These are phyloP conservation scores for Monarcha castaneiventris DNA, from an alignment of 2,113 vertebrate species.

Conservation along the genomic window DNA sequence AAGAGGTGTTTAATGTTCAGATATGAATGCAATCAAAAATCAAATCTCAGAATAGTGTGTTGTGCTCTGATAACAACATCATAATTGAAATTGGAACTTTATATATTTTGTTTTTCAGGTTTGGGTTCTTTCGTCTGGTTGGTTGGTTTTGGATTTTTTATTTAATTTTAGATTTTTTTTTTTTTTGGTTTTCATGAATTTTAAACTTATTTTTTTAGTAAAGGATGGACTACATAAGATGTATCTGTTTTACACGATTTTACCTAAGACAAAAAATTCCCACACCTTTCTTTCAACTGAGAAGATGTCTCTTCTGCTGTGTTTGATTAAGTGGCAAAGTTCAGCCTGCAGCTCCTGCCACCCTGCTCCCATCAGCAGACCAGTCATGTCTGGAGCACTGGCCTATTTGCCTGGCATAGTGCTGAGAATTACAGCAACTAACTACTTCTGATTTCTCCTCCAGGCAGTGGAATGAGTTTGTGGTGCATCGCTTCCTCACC, in stretches of 20 bases:
- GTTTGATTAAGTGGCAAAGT: not conserved
- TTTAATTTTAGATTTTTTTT: not conserved
- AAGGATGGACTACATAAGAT: no score
- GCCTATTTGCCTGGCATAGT: not conserved
- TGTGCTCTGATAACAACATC: not conserved
- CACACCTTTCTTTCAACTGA: not conserved
- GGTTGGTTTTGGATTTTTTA: not conserved
- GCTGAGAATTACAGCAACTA: not conserved
- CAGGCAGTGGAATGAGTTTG: not conserved
- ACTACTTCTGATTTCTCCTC: not conserved
- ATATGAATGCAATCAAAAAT: not conserved
- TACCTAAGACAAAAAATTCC: not conserved
- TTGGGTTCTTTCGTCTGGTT: not conserved
- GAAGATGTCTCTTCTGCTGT: not conserved
- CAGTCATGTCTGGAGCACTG: not conserved
- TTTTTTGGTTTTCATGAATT: not conserved
- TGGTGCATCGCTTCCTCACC: not conserved
- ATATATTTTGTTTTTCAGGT: not conserved
- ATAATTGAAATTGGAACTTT: not conserved
- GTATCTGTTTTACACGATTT: not conserved
- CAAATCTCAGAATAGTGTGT: not conserved
- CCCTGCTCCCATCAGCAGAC: not conserved
- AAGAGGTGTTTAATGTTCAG: not conserved
- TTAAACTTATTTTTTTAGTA: not conserved
- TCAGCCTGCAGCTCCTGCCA: rapidly evolving